Base-by-base conservation (phyloP, 2,888 invertebrate species). In the Lagria hirta region DNA sequence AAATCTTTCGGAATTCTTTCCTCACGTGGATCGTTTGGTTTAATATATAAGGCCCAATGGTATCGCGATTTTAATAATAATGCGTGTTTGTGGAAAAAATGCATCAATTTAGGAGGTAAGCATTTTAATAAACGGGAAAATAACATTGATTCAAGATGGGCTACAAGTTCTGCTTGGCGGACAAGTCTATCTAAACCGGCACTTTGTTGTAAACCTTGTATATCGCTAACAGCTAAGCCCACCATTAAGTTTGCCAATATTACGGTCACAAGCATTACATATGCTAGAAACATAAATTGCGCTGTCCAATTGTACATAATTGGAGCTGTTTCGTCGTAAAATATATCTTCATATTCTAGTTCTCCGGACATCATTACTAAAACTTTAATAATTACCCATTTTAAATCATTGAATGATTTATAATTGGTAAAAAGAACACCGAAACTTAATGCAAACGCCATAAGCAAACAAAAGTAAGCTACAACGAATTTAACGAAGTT, bases 281-380 rank as follows among this genome's bases (percentile, higher is more conserved):
- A 91, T 26, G 80, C 76, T 2, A 88, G 68, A 51, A 88, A 86
- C 73, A 90, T 80, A 2, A 83, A 74, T 54, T 89, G 88, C 0
- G 88, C 80, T 0, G 89, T 88, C 5, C 81, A 77, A 0, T 83
- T 82, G 64, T 85, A 64, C 17, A 49, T 49, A 16, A 61, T 56
- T 15, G 52, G 53, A 43, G 79, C 75, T 22, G 74, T 75, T 55
- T 61, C 55, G 1, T 68, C 62, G 37, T 85, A 88, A 65, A 89
- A 90, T 49, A 89, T 84, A 57, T 89, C 88, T 64, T 90, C 89
- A 54, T 86, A 88, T 65, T 89, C 89, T 30, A 90, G 66, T 67
- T 91, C 90, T 0, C 90, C 90, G 0, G 88, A 86, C 89, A 91
- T 88, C 90, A 91, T 90, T 58, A 89, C 85, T 7, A 90, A 80